Conservation (phyloP, 1,140 invertebrate species). For the Caenorhabditis elegans region DNA sequence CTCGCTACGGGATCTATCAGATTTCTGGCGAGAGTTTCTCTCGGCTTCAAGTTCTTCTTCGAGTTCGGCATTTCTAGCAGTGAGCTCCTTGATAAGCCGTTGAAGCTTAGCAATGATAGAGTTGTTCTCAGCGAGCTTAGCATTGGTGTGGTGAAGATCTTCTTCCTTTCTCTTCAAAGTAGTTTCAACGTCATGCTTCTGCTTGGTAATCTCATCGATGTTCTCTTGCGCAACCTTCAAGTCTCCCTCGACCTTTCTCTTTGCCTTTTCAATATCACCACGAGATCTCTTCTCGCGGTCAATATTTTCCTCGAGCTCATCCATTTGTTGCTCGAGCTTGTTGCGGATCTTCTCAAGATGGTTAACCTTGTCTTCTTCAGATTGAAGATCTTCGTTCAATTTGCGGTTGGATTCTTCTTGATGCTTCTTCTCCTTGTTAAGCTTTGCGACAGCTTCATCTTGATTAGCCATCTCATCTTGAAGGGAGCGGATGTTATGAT, state of each 20-base stretch:
- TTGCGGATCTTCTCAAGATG: constrained; percentile 98
- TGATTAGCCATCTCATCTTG: constrained; percentile 97
- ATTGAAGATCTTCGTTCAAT: constrained; percentile 91
- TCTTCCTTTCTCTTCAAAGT: constrained; percentile 65
- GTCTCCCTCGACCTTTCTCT: constrained; percentile 87
- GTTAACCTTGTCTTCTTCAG: constrained; percentile 97
- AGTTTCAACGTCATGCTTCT: constrained; percentile 63
- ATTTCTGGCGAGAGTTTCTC: constrained; percentile 90
- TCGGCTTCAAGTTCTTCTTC: constrained; percentile 97
- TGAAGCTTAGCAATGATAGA: constrained; percentile 88
- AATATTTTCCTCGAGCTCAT: constrained; percentile 84
- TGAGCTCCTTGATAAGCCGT: constrained; percentile 98
- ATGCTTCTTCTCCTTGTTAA: constrained; percentile 98
- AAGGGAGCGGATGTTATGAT: constrained; percentile 60
- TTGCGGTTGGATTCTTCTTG: constrained; percentile 92
- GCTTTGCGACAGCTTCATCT: constrained; percentile 97
- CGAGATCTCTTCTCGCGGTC: constrained; percentile 98
- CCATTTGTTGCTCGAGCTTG: constrained; percentile 93
- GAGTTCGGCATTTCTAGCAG: constrained; percentile 77
- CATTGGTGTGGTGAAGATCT: constrained; percentile 58
- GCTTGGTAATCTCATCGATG: constrained; percentile 65
- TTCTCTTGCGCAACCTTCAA: constrained; percentile 94
- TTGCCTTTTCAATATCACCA: constrained; percentile 95
- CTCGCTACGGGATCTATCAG: constrained; percentile 94
- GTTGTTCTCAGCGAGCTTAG: constrained; percentile 95